Base-by-base conservation (phyloP, 2,888 invertebrate genomes). In the Pterostichus madidus region DNA sequence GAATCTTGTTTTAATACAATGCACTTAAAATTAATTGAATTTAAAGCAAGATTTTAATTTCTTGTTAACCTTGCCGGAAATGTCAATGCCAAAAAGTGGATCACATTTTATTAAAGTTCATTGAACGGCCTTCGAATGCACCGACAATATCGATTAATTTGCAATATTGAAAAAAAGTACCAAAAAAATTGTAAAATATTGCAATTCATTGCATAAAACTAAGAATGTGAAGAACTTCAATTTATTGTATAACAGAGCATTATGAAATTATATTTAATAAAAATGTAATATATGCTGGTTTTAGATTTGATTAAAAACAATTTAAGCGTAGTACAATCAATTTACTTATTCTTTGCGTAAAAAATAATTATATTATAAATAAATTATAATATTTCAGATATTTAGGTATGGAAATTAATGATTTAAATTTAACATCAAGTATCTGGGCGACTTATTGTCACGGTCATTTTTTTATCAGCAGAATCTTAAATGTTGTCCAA, bases 51-150 rank as follows among this genome's bases (percentile, higher is more conserved):
- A 52, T 52, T 75, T 31, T 13, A 61, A 80, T 32, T 76, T 82
- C 24, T 82, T 11, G 82, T 76, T 82, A 59, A 15, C 82, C 82
- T 82, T 82, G 75, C 24, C 13, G 44, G 5, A 82, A 82, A 82
- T 82, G 82, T 61, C 82, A 82, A 82, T 75, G 81, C 61, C 75
- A 82, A 61, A 61, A 82, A 46, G 13, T 80, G 71, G 73, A 56
- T 53, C 56, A 80, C n/a, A 46, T 71, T 46, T 59, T 13, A 77
- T 53, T 35, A 52, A 76, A 82, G 82, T 82, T 82, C 82, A 76
- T 76, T 82, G 75, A 44, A 82, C 82, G 80, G n/a, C 80, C 80
- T 80, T 73, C 46, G 24, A 39, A 39, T 32, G 32, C 7, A 71
- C 44, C 39, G 10, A 39, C 15, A 39, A 44, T 44, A 44, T 71